Evolutionary conservation across 1,140 invertebrate species (phyloP), one percentile per base, ranked within the genome.

Genomic region (Drosophila tsacasi): DNA sequence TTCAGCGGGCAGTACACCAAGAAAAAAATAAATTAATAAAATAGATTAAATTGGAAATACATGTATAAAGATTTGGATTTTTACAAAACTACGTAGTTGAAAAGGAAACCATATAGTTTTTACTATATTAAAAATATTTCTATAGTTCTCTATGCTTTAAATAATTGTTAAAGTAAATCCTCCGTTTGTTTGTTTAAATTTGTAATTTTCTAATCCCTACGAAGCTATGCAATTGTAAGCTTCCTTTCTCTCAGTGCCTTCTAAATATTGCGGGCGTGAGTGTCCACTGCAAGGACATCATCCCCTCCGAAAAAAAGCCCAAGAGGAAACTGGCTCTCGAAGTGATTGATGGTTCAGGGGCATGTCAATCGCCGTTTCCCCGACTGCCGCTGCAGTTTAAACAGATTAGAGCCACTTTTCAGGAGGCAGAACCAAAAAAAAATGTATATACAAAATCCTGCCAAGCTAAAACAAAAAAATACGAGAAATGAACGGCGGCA

Each of bases 401-500:
- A 89, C 84, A 90, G 85, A 89, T 89, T 89, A 89, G 84, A 89
- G 84, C 85, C 84, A 89, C 77, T 90, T 90, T 87, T 79, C 74
- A 68, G 72, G 47, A 39, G 46, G 47, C 37, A 30, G 25, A 23
- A 30, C n/a, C 30, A 17, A 47, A 23, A 67, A 47, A 17, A 37
- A 39, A 10, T 13, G 46, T 30, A 8, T 30, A 27, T 27, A 27
- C 4, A 30, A 35, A 35, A 35, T 35, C 32, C 12, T 35, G 32
- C 3, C 32, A 44, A 72, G 58, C 37, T n/a, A 79, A 65, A 27
- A 10, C 40, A 12, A 58, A 44, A 74, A 32, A 74, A 27, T 40
- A 7, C 25, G 21, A 23, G 32, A 57, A 46, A 21, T 15, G 27
- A 49, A 57, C 54, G 44, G 57, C 54, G 60, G 44, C 66, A 73